Percentiles rank a stretch among this genome's conserved stretches.
These are phyloP conservation scores for Xanthia icteritia DNA, from an alignment of 2,888 invertebrate genomes.

Conservation along the genomic window DNA sequence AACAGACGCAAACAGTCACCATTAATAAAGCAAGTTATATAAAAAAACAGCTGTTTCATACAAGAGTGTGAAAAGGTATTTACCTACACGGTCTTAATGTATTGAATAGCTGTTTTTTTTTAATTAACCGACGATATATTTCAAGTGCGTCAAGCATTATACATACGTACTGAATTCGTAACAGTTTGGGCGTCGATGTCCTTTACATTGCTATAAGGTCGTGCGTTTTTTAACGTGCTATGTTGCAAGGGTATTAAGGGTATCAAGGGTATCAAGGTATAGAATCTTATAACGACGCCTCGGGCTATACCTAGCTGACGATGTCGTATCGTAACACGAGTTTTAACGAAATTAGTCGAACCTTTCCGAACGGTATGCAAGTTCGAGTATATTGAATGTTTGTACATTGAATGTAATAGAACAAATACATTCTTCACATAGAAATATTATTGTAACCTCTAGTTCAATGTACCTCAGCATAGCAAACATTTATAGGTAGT, in stretches of 20 bases:
- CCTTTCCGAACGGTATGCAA: neutral
- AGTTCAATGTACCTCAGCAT: neutral
- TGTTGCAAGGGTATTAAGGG: too few species aligned
- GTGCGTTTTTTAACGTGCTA: neutral
- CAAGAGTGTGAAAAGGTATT: too few species aligned
- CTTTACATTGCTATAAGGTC: neutral
- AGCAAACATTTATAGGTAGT: neutral
- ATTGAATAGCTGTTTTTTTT: neutral
- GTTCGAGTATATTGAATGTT: too few species aligned
- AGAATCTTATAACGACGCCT: too few species aligned
- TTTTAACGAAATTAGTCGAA: conserved; percentile 1
- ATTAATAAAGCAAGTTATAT: too few species aligned
- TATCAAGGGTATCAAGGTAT: too few species aligned
- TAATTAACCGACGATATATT: neutral
- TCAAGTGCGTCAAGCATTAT: neutral
- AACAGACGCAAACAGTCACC: too few species aligned
- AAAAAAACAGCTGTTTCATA: too few species aligned
- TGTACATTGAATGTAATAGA: neutral
- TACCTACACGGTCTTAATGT: too few species aligned
- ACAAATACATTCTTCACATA: neutral
- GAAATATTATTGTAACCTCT: neutral
- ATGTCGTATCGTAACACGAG: neutral
- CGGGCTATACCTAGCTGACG: neutral
- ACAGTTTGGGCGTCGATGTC: neutral
- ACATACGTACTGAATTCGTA: neutral